Conservation (phyloP, 2,888 invertebrate species). For the Phortica magna region DNA sequence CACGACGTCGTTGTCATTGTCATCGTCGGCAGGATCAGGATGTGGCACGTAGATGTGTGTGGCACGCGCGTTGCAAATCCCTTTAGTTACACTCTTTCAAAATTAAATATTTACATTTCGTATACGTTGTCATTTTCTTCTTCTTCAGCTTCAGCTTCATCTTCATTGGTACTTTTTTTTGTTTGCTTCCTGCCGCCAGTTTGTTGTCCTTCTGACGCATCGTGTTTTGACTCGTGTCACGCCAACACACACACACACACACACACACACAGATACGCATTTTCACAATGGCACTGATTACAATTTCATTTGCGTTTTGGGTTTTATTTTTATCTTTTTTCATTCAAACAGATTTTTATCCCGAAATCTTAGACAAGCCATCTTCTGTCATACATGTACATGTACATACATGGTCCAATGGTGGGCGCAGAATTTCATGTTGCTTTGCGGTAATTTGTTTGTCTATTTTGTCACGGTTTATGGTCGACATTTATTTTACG, state of each 20-base stretch:
- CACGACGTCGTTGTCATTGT: slow-evolving; percentile 37
- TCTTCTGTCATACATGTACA: too few relatives aligned
- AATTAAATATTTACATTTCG: slow-evolving; percentile 76
- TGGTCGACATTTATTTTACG: slow-evolving; percentile 70
- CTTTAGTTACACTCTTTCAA: slow-evolving; percentile 74
- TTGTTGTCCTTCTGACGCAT: background rate
- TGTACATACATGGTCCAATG: too few relatives aligned
- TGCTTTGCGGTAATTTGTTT: slow-evolving; percentile 35
- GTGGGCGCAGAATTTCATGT: background rate
- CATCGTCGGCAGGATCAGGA: slow-evolving; percentile 29
- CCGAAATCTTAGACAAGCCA: background rate
- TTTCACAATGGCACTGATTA: background rate
- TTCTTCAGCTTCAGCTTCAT: slow-evolving; percentile 19
- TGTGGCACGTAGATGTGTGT: slow-evolving; percentile 12
- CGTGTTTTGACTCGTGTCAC: background rate
- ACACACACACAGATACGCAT: too few relatives aligned
- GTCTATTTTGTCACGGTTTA: slow-evolving; percentile 65
- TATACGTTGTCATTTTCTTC: slow-evolving; percentile 44
- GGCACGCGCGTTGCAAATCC: slow-evolving; percentile 72
- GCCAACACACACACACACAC: background rate
- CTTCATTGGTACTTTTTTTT: background rate
- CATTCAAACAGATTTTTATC: background rate
- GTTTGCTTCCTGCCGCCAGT: background rate
- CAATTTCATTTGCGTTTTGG: slow-evolving; percentile 8
- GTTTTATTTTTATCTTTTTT: background rate